Percentiles rank a stretch among this genome's conserved stretches.
Evolutionary conservation across 2,888 invertebrate species (phyloP).

Genomic region (Argyra leucocephala): DNA sequence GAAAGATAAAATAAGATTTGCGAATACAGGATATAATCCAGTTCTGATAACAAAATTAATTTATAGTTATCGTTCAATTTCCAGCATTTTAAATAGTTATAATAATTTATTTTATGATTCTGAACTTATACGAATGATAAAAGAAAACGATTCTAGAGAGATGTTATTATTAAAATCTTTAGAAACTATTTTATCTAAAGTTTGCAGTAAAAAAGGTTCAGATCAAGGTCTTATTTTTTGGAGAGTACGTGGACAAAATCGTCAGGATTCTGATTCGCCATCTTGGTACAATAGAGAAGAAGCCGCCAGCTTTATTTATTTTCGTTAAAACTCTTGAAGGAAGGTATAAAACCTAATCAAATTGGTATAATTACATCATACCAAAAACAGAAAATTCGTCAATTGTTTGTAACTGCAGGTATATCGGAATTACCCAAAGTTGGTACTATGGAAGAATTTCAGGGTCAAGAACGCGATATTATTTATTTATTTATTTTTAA

Average conservation of each 20-base stretch:
- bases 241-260: conserved; percentile 60
- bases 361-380: conserved; percentile 90
- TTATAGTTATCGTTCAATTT: conserved; percentile 78
- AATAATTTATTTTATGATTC: conserved; percentile 77
- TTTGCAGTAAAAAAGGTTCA: conserved; percentile 26
- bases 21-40: conserved; percentile 64
- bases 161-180: conserved; percentile 35
- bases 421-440: conserved; percentile 50
- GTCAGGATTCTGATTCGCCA: conserved; percentile 65
- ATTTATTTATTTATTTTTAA: too few species aligned
- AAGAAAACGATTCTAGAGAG: conserved; percentile 30
- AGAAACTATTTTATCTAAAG: conserved; percentile 34
- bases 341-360: conserved; percentile 47
- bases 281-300: conserved; percentile 87
- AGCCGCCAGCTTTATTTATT: conserved; percentile 28
- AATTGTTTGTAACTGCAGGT: conserved; percentile 44
- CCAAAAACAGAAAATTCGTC: conserved; percentile 57
- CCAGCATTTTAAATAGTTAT: conserved; percentile 63
- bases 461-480: conserved; percentile 58
- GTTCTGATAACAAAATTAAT: conserved; percentile 73
- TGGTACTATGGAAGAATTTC: conserved; percentile 78
- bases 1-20: conserved; percentile 50
- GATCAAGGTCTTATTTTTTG: conserved; percentile 53
- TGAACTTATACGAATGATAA: conserved; percentile 58
- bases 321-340: not conserved